These are phyloP conservation scores for Narcine bancroftii DNA, from an alignment of 2,113 vertebrate genomes.

Conservation along the genomic window DNA sequence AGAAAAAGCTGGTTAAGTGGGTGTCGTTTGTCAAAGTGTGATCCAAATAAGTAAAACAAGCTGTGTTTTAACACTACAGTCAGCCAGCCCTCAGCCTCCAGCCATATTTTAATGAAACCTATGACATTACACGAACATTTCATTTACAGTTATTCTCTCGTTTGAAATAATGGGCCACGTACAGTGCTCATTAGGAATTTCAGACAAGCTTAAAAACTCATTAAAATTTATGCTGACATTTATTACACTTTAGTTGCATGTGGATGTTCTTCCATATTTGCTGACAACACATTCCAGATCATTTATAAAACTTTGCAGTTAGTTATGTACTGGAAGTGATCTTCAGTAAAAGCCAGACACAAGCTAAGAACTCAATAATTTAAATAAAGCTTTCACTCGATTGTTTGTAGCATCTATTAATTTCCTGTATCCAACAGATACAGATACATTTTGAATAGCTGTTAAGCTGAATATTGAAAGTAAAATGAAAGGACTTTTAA, in stretches of 20 bases:
- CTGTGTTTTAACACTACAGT: constrained; percentile 45
- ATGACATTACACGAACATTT: constrained; percentile 56
- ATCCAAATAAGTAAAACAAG: constrained; percentile 54
- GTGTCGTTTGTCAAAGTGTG: constrained; percentile 45
- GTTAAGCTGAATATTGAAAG: not conserved
- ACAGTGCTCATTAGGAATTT: constrained; percentile 53
- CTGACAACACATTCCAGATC: constrained; percentile 55
- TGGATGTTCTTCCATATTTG: constrained; percentile 61
- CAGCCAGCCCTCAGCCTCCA: constrained; percentile 49
- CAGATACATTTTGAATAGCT: not conserved
- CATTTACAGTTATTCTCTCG: constrained; percentile 50
- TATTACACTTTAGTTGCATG: constrained; percentile 52
- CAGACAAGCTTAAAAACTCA: constrained; percentile 53
- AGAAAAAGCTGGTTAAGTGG: constrained; percentile 46
- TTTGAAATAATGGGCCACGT: constrained; percentile 48
- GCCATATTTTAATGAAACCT: constrained; percentile 57
- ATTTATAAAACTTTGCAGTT: constrained; percentile 59
- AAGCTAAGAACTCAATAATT: constrained; percentile 24
- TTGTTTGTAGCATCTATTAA: constrained; percentile 9
- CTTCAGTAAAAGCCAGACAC: constrained; percentile 42
- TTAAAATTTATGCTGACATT: constrained; percentile 57
- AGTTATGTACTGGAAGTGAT: constrained; percentile 48
- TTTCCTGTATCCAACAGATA: not conserved
- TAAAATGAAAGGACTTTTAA: not conserved
- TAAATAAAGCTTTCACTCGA: constrained; percentile 23